phyloP scores from a whole-genome alignment of 1,140 invertebrate species.

The Thaumetopoea pityocampa region DNA sequence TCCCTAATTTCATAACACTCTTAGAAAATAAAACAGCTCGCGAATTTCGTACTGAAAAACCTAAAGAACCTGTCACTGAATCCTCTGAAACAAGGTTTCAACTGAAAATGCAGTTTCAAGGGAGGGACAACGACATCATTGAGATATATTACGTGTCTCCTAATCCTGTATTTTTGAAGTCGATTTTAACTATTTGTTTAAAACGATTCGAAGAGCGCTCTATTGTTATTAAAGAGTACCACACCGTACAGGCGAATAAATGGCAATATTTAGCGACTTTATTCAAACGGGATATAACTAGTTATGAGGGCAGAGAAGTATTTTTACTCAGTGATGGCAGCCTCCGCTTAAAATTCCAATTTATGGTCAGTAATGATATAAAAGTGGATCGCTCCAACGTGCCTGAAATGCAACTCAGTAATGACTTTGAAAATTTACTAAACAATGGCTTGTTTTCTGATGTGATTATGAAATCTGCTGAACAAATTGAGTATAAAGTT shows the following conservation, averaged over 20 bases:
- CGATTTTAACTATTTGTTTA: slow-evolving; percentile 55
- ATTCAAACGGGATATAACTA: slow-evolving; percentile 51
- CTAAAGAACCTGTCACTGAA: slow-evolving; percentile 32
- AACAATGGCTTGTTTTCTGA: slow-evolving; percentile 59
- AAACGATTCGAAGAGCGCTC: slow-evolving; percentile 62
- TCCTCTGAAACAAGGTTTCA: slow-evolving; percentile 39
- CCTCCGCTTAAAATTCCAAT: slow-evolving; percentile 59
- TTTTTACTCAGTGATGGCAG: slow-evolving; percentile 55
- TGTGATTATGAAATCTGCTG: slow-evolving; percentile 59
- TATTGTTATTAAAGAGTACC: slow-evolving; percentile 58
- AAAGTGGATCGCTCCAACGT: slow-evolving; percentile 46
- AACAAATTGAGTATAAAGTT: slow-evolving; percentile 54
- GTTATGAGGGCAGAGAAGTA: slow-evolving; percentile 42
- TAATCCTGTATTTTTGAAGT: slow-evolving; percentile 55
- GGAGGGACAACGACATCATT: slow-evolving; percentile 56
- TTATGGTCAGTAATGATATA: slow-evolving; percentile 58
- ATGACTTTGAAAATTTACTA: slow-evolving; percentile 59
- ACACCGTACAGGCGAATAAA: slow-evolving; percentile 57
- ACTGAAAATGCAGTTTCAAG: slow-evolving; percentile 64
- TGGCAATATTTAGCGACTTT: slow-evolving; percentile 65
- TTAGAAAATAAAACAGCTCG: slow-evolving; percentile 50
- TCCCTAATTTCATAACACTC: slow-evolving; percentile 46
- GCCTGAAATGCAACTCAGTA: slow-evolving; percentile 48
- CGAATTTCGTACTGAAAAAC: slow-evolving; percentile 55
- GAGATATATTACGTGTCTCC: slow-evolving; percentile 63